These are phyloP conservation scores for Rhincodon typus DNA, from an alignment of 2,797 vertebrate genomes.

Conservation along the genomic window DNA sequence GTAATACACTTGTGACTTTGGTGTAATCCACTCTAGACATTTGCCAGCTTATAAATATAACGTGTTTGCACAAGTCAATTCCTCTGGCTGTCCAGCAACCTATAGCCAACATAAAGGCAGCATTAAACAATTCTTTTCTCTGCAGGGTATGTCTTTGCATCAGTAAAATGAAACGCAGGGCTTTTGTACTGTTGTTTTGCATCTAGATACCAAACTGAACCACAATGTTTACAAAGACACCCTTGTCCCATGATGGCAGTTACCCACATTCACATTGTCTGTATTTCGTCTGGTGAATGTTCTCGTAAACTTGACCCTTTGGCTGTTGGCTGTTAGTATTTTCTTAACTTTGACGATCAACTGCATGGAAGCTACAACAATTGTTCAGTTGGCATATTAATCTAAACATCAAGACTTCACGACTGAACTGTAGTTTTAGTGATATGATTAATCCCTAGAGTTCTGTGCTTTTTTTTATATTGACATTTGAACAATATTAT, in stretches of 20 bases:
- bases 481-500: not conserved
- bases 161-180: not conserved
- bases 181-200: not conserved
- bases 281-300: constrained; percentile 34
- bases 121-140: not conserved
- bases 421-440: not conserved
- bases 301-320: constrained; percentile 26
- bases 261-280: not conserved
- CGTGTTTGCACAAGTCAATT: constrained; percentile 16
- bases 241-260: not conserved
- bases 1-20: not conserved
- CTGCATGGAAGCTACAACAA: not conserved
- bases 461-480: not conserved
- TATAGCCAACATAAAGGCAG: not conserved
- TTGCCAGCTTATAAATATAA: constrained; percentile 31
- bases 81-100: not conserved
- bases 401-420: not conserved
- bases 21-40: constrained; percentile 6
- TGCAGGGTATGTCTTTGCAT: not conserved
- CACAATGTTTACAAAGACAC: constrained; percentile 12
- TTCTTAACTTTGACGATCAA: constrained; percentile 15
- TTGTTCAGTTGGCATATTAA: not conserved
- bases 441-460: not conserved
- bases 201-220: not conserved
- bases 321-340: constrained; percentile 2